Percentiles rank a stretch among this genome's conserved stretches.
phyloP scores from a whole-genome alignment of 2,797 vertebrate species.

The Coendou prehensilis region DNA sequence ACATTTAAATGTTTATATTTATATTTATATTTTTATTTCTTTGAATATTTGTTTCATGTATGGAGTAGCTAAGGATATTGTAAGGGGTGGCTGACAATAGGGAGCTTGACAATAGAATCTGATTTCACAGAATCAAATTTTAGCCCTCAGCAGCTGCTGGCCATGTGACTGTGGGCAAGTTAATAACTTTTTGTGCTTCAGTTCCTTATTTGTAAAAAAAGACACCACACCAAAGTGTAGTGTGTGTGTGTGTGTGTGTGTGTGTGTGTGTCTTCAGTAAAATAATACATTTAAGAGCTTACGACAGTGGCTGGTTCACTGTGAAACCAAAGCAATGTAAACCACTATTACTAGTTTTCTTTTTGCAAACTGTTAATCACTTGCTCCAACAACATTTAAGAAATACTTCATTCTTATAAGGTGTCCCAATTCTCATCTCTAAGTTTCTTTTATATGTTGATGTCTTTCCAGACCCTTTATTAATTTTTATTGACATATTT shows the following conservation, averaged over 20 bases:
- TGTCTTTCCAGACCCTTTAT: neutral
- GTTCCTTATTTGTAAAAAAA: neutral
- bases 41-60: neutral
- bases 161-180: neutral
- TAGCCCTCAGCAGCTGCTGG: neutral
- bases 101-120: neutral
- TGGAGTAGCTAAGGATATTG: neutral
- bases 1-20: too few relatives aligned
- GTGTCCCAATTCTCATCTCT: neutral
- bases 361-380: neutral
- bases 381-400: neutral
- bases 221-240: too few relatives aligned
- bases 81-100: neutral
- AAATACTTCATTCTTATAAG: neutral
- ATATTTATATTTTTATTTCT: neutral
- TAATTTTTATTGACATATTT: neutral
- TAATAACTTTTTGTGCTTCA: neutral
- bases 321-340: neutral
- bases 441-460: neutral
- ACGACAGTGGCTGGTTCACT: neutral
- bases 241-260: too few relatives aligned
- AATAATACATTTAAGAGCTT: conserved; percentile 21
- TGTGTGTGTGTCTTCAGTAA: neutral
- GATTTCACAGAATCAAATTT: neutral
- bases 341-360: neutral